Evolutionary conservation across 2,888 invertebrate species (phyloP), one percentile per base, ranked within the genome.

Genomic region (Heliconius ethilla): DNA sequence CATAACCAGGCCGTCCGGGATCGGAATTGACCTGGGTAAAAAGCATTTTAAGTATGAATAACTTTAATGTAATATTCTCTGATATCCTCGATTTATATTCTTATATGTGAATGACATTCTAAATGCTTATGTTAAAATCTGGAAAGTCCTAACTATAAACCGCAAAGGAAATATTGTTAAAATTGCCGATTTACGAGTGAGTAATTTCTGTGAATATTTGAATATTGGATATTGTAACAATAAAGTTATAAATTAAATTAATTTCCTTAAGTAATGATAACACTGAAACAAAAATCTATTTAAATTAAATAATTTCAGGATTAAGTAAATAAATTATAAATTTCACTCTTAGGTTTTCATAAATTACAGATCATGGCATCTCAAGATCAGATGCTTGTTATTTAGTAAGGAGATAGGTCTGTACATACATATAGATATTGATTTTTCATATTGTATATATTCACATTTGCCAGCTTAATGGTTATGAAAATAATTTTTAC

Each of bases 1-100:
- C 93, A 94, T 92, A 83, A 89, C 92, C 87, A 94, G 87, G 83
- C 93, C 93, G 88, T 93, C 93, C 82, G 94, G 93, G 79, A 93
- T 89, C 83, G 93, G 89, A 86, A 92, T 89, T 82, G 94, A 94
- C 94, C 94, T 94, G 87, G 27, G 66, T 37, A 29, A 78, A 70
- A 78, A 62, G 25, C n/a, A 55, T 66, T 65, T 75, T 29, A 40
- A 40, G 11, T 37, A 11, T 37, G 0, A 40, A 40, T 40, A 11
- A 11, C 40, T 40, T 40, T 40, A 40, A 11, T 40, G 40, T 11
- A 3, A 40, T 40, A 40, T 40, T 40, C 0, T 11, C 4, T 25
- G n/a, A 63, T 18, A 15, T 59, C n/a, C n/a, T 59, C 11, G 4
- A 59, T n/a, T 9, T n/a, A 59, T 59, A 10, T n/a, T 9, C 2